Base-by-base conservation (phyloP, 2,797 vertebrate species). In the Urosaurus nigricauda region DNA sequence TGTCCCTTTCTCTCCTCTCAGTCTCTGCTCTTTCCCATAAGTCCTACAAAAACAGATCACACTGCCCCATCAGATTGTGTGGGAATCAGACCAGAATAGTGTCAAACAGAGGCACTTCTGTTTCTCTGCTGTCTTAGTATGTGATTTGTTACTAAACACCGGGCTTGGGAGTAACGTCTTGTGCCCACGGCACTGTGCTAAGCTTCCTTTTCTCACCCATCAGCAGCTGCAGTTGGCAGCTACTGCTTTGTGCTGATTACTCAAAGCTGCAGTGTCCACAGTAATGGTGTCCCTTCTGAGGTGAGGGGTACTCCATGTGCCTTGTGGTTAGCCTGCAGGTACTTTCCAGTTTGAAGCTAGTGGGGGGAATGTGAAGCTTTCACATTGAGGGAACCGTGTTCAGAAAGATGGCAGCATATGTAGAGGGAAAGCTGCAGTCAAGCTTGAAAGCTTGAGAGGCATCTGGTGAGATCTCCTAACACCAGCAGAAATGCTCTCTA, bases 391-490 rank as follows among this genome's bases (percentile, higher is more conserved):
- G 35, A 83, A 83, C 12, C 29, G 21, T 78, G 24, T 74, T 21
- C 43, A 89, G 71, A n/a, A 89, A 86, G 89, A 90, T 87, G 85
- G 92, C 83, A 88, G 78, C 40, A 19, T 86, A 77, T 86, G 70
- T 84, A 88, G 90, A 83, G 60, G 77, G 85, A 87, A 58, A 89
- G 93, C 91, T 93, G 86, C 94, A 95, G 56, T 93, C 93, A 93
- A 94, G 93, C 92, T 95, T 93, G 95, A 93, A 93, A 93, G 92
- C 92, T 93, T 3, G 43, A 88, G 77, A 92, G 93, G 92, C 90
- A 87, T 87, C 93, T 81, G 83, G 85, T 87, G 79, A 91, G 94
- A 93, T 91, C 93, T 93, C 93, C 92, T 68, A 77, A 93, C 89
- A 87, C 68, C 0, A n/a, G 1, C 79, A 37, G 88, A 86, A 86